phyloP scores from a whole-genome alignment of 1,140 invertebrate species.

The Megalonaias nervosa region DNA sequence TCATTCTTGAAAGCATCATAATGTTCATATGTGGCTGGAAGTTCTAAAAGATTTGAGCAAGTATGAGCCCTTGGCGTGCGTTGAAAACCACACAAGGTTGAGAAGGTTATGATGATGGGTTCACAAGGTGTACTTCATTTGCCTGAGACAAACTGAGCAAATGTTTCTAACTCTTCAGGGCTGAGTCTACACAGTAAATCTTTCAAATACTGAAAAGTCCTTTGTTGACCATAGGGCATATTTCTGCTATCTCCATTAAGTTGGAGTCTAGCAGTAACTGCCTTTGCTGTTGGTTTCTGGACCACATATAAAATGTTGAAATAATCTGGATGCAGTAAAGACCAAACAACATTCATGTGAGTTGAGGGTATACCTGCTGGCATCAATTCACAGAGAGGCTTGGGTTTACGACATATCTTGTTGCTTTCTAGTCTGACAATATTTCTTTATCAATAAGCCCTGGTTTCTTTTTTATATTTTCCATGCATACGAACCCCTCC shows the following conservation, averaged over 20 bases:
- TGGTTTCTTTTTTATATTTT: no score
- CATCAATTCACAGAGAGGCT: slow-evolving; percentile 6
- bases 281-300: slow-evolving; percentile 10
- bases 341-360: slow-evolving; percentile 16
- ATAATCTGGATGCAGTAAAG: background rate
- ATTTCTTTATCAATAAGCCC: no score
- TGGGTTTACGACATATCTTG: slow-evolving; percentile 9
- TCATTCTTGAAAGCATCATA: slow-evolving; percentile 15
- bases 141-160: slow-evolving; percentile 18
- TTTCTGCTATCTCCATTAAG: background rate
- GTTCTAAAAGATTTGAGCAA: slow-evolving; percentile 13
- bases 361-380: slow-evolving; percentile 9
- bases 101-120: slow-evolving; percentile 11
- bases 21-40: slow-evolving; percentile 12
- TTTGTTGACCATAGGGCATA: background rate
- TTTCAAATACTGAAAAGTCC: slow-evolving; percentile 6
- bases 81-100: background rate
- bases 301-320: slow-evolving; percentile 3
- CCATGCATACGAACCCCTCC: no score
- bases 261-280: slow-evolving; percentile 14
- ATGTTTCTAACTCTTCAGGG: slow-evolving; percentile 2
- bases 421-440: slow-evolving; percentile 2
- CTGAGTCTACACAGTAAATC: slow-evolving; percentile 1
- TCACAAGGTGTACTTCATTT: slow-evolving; percentile 5
- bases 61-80: slow-evolving; percentile 15